Base-by-base conservation (phyloP, 2,113 vertebrate species). In the Apus apus region DNA sequence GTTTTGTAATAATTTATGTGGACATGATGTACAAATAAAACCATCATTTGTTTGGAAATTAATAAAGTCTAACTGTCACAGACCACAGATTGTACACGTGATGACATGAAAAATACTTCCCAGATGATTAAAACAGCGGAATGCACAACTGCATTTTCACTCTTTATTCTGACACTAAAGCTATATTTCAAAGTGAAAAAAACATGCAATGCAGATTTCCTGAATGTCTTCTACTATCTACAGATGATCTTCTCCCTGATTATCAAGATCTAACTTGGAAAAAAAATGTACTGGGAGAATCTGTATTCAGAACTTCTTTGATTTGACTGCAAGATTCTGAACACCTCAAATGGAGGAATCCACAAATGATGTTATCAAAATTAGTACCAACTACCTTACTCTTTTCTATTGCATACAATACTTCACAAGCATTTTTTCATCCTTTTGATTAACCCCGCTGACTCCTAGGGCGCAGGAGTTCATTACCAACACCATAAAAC, bases 1-100 rank as follows among this genome's bases (percentile, higher is more conserved):
- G 48, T 71, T 93, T 88, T 93, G 60, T 94, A 95, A 94, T 68
- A 19, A 95, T 89, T 96, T 94, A 75, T 92, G 80, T 54, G 58
- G 86, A 89, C 12, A 34, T 17, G 7, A 94, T 91, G 36, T 23
- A 90, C 60, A 94, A 87, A 94, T 61, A 84, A 94, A 97, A 57
- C 1, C 29, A 95, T 11, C 61, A 21, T 54, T 82, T 67, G 34
- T 62, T 72, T 81, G 58, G 79, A 95, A 92, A 85, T n/a, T 3
- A 68, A 77, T 25, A 67, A 68, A 50, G n/a, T 56, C 86, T 21
- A 56, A 60, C 50, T 64, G 50, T 26, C 58, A 38, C 8, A 45
- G 27, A n/a, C 20, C 36, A 85, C 36, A 58, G 53, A 68, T 25
- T 21, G 32, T 7, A n/a, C 13, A 6, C 5, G 21, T 18, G 38